These are phyloP conservation scores for Tetheella fluctuosa DNA, from an alignment of 2,888 invertebrate species.

Conservation along the genomic window DNA sequence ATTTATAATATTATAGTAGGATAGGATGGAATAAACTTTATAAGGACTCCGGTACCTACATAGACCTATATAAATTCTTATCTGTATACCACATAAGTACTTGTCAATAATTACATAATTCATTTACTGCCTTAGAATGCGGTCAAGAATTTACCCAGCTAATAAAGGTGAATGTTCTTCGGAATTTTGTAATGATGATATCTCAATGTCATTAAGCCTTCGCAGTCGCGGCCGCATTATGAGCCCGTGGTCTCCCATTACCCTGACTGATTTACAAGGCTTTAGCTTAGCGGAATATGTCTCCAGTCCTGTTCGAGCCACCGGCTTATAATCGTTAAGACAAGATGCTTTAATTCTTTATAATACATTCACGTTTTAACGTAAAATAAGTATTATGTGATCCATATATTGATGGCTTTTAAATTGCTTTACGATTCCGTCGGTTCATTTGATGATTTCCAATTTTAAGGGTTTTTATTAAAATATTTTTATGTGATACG, in stretches of 20 bases:
- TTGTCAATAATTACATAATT: not conserved
- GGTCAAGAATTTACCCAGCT: not conserved
- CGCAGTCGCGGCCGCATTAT: constrained; percentile 29
- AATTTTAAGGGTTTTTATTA: not conserved
- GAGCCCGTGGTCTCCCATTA: constrained; percentile 51
- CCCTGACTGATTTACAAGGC: constrained; percentile 69
- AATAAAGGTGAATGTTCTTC: not conserved
- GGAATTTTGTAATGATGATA: constrained; percentile 6
- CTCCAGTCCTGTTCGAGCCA: constrained; percentile 55
- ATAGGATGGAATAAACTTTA: too few species aligned
- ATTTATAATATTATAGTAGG: too few species aligned
- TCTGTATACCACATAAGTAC: not conserved
- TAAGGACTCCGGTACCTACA: too few species aligned
- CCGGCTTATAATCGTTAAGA: constrained; percentile 76
- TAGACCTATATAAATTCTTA: not conserved
- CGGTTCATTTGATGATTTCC: constrained; percentile 20
- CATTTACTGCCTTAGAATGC: not conserved
- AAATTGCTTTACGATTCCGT: constrained; percentile 47
- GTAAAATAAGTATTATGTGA: constrained; percentile 41
- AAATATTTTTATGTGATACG: not conserved
- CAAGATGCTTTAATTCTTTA: constrained; percentile 68
- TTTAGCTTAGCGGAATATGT: constrained; percentile 64
- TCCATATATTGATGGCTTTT: constrained; percentile 53
- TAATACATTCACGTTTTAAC: constrained; percentile 34
- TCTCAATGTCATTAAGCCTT: constrained; percentile 11